Evolutionary conservation across 2,113 vertebrate species (phyloP).

Genomic region (Oryzias javanicus): DNA sequence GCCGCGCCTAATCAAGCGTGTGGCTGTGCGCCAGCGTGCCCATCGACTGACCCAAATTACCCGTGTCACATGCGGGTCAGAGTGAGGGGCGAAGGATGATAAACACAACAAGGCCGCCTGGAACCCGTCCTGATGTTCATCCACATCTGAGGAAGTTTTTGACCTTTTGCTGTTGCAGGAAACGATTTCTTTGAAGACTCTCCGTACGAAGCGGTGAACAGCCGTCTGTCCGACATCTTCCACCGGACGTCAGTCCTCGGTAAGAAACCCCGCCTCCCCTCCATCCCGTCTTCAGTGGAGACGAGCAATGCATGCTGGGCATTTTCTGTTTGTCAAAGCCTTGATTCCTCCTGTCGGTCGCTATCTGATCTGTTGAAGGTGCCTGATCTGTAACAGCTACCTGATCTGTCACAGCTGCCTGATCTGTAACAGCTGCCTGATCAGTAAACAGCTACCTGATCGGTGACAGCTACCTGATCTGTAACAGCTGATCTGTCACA

Average conservation of each 20-base stretch:
- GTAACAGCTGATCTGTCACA: no score
- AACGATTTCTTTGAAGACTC: constrained; percentile 93
- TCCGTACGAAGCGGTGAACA: constrained; percentile 91
- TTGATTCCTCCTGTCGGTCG: background rate
- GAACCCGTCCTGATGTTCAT: background rate
- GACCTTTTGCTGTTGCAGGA: constrained; percentile 69
- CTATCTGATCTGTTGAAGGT: no score
- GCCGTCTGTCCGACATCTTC: constrained; percentile 91
- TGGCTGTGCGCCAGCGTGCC: constrained; percentile 44
- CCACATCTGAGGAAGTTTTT: background rate
- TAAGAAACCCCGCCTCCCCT: constrained; percentile 66
- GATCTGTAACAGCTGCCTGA: no score
- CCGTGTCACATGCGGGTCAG: constrained; percentile 43
- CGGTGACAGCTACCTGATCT: no score
- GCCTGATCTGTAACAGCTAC: no score
- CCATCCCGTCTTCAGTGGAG: background rate
- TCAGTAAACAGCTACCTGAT: no score
- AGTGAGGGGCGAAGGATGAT: constrained; percentile 11
- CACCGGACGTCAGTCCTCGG: constrained; percentile 91
- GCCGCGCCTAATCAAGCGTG: constrained; percentile 68
- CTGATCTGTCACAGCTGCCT: no score
- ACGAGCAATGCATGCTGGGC: constrained; percentile 35
- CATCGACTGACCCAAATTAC: constrained; percentile 72
- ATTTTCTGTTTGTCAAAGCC: constrained; percentile 44
- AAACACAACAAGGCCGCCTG: constrained; percentile 33